Conservation (phyloP, 1,140 invertebrate genomes). For the Babylonia areolata region DNA sequence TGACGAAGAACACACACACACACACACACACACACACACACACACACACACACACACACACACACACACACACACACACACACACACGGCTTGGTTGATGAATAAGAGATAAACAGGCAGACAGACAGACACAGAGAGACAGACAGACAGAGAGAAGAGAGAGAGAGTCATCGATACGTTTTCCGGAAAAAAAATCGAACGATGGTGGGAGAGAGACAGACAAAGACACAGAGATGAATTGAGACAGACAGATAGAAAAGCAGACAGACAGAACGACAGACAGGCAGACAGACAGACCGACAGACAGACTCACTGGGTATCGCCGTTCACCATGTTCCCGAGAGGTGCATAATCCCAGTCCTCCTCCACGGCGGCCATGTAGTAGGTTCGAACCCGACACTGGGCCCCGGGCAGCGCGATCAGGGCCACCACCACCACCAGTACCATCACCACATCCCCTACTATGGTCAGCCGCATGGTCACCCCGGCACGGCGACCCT, state of each 20-base stretch:
- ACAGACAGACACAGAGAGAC: not conserved
- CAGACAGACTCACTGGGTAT: slow-evolving; percentile 42
- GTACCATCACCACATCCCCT: too few species aligned
- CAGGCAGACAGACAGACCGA: not conserved
- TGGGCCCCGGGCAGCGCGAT: not conserved
- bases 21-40: not conserved
- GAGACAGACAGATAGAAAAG: not conserved
- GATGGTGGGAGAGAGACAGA: not conserved
- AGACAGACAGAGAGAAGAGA: not conserved
- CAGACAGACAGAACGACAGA: not conserved
- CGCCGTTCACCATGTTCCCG: slow-evolving; percentile 41
- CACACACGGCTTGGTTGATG: not conserved
- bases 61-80: not conserved
- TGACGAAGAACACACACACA: not conserved
- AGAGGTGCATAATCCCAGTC: slow-evolving; percentile 65
- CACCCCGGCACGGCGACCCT: not conserved
- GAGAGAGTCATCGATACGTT: not conserved
- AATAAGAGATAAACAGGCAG: not conserved
- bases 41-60: not conserved
- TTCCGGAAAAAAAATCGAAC: not conserved
- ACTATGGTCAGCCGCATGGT: not conserved
- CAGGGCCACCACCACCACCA: not conserved
- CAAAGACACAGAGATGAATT: not conserved
- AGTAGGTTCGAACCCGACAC: slow-evolving; percentile 50
- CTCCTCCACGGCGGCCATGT: slow-evolving; percentile 63